Evolutionary conservation across 2,888 invertebrate species (phyloP).

Genomic region (Cryptosula pallasiana): DNA sequence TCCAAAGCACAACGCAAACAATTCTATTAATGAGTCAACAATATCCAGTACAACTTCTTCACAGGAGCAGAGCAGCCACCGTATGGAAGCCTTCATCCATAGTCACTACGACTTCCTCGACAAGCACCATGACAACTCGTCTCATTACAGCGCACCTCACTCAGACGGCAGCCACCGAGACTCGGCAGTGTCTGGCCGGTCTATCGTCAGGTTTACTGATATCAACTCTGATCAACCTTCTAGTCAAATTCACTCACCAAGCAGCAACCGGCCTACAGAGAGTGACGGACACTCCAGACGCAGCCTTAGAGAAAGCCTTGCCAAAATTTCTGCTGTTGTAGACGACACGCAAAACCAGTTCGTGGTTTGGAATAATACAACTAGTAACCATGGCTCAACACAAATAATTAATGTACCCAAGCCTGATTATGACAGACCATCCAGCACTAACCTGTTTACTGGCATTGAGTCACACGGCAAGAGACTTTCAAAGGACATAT

Average conservation of each 20-base stretch:
- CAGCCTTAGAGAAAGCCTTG: background rate
- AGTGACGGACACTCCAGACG: too few relatives aligned
- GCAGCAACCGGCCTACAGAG: background rate
- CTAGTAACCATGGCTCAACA: too few relatives aligned
- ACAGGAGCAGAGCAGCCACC: background rate
- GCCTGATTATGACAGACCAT: too few relatives aligned
- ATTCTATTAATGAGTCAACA: background rate
- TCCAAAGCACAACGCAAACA: background rate
- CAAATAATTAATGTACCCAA: too few relatives aligned
- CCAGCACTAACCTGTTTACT: too few relatives aligned
- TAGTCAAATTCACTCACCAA: background rate
- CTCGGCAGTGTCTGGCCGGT: background rate
- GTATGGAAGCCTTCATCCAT: background rate
- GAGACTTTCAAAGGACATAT: too few relatives aligned
- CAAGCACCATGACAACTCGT: background rate
- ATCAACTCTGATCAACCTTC: background rate
- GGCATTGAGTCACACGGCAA: too few relatives aligned
- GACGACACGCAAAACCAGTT: too few relatives aligned
- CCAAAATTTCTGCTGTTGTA: background rate
- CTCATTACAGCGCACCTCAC: background rate
- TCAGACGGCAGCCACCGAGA: background rate
- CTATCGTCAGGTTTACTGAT: slow-evolving; percentile 1
- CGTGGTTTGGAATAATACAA: too few relatives aligned
- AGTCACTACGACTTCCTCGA: background rate
- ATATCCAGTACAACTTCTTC: background rate